Percentiles rank a stretch among this genome's conserved stretches.
phyloP scores from a whole-genome alignment of 2,797 vertebrate genomes.

The Sebastolobus alascanus region DNA sequence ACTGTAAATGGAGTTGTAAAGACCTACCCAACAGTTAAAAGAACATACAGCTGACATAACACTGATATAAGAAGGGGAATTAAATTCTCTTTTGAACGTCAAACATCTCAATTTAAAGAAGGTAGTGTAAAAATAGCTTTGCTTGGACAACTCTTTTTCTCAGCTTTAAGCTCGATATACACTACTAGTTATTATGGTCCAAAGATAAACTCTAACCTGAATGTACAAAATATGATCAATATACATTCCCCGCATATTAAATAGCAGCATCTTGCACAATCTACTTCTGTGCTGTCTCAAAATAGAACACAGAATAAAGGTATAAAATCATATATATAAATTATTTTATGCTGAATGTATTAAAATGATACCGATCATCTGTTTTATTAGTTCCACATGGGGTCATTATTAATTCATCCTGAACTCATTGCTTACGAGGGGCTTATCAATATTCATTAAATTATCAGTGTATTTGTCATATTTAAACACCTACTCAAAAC shows the following conservation, averaged over 20 bases:
- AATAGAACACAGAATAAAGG: background rate
- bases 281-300: background rate
- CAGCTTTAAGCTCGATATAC: background rate
- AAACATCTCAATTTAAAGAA: background rate
- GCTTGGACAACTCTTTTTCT: background rate
- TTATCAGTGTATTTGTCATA: background rate
- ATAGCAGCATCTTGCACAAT: background rate
- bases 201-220: background rate
- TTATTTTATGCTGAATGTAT: background rate
- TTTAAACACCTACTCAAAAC: background rate
- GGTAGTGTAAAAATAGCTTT: background rate
- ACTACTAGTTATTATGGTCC: background rate
- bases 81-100: background rate
- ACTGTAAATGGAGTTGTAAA: background rate
- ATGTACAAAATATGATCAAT: background rate
- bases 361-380: background rate
- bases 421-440: background rate
- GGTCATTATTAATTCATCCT: constrained; percentile 10
- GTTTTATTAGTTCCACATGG: background rate
- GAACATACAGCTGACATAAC: background rate
- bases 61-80: background rate
- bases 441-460: background rate
- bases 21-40: background rate
- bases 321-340: background rate
- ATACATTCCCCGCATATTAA: background rate